Base-by-base conservation (phyloP, 2,113 vertebrate genomes). In the Pantherophis guttatus region DNA sequence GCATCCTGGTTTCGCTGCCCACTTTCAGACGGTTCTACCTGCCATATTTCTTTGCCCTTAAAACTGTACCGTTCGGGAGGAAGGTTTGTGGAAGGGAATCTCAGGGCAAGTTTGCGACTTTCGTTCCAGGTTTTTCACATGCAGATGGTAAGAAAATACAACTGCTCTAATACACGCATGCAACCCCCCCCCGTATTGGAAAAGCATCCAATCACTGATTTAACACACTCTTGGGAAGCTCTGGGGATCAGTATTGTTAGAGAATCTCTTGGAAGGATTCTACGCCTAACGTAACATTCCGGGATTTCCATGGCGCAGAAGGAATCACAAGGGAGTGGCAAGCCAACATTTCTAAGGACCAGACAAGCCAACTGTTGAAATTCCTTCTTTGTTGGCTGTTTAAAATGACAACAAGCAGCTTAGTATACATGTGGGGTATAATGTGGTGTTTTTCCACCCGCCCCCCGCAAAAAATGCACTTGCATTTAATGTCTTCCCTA, bases 261-360 rank as follows among this genome's bases (percentile, higher is more conserved):
- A 91, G 91, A 23, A 93, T 91, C 23, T 8, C 29, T 53, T 52
- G 4, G 26, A 81, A 59, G 91, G 75, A 33, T 44, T 94, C 87
- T 62, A 86, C 0, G 5, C 65, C 65, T 6, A 70, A 70, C 48
- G 10, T 26, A 89, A 89, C 93, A 92, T 94, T 94, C 91, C 33
- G 53, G 15, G 65, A 91, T 92, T 88, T 93, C 90, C 86, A 91
- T 12, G 39, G 48, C 7, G 29, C 5, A 48, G 87, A 48, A 1
- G 8, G 57, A 65, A 54, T 0, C 91, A 0, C 0, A 92, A 75
- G 3, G 90, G 89, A 0, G 0, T 48, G 62, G n/a, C 52, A 62
- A 88, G 4, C 53, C 94, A 87, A 59, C 52, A 3, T 53, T 15
- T 29, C 7, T 1, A 5, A 48, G 0, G 1, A 12, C 75, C 65